Percentiles rank a stretch among this genome's conserved stretches.
Conservation (phyloP, 1,140 invertebrate genomes). For the Teleogryllus occipitalis region DNA sequence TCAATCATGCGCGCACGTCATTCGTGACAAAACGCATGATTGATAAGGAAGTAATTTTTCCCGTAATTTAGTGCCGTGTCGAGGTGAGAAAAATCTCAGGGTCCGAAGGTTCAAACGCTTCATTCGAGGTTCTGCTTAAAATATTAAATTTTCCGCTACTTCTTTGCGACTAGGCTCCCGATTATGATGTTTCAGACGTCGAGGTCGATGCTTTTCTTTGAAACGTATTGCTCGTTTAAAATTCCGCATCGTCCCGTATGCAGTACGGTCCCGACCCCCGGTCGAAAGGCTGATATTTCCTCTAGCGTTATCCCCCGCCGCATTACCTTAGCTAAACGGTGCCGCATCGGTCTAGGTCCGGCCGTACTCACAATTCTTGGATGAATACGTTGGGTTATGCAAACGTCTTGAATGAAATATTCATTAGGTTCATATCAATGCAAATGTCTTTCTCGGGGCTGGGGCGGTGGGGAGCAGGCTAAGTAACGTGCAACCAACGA, state of each 20-base stretch:
- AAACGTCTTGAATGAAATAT: not conserved
- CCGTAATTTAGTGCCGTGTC: not conserved
- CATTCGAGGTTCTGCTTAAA: no score
- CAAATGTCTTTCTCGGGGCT: not conserved
- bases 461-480: not conserved
- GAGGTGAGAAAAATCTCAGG: not conserved
- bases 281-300: no score
- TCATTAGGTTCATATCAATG: constrained; percentile 2
- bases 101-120: not conserved
- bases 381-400: not conserved
- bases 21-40: not conserved
- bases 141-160: no score
- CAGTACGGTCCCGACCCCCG: no score
- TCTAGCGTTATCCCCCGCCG: no score
- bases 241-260: no score
- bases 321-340: no score
- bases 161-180: no score
- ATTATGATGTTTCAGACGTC: no score
- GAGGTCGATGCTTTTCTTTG: no score
- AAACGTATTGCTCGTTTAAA: no score
- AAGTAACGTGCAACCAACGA: not conserved
- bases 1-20: not conserved
- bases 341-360: no score
- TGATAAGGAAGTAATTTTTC: constrained; percentile 5
- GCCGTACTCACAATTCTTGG: not conserved